Conservation (phyloP, 2,797 vertebrate species). For the Percopsis omiscomaycus region DNA sequence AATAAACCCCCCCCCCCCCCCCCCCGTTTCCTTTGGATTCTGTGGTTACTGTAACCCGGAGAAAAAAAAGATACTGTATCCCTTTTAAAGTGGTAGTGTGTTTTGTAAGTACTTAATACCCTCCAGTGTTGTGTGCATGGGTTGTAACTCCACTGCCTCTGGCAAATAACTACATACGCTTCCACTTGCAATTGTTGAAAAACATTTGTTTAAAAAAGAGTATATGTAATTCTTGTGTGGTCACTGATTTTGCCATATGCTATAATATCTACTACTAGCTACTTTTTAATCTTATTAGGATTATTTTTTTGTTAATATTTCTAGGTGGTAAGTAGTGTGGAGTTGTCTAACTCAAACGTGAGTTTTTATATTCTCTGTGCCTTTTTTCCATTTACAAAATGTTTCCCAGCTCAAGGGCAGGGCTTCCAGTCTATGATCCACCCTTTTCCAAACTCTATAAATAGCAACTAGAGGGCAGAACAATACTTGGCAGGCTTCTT, state of each 20-base stretch:
- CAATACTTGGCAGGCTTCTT: constrained; percentile 57
- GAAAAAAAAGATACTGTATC: neutral
- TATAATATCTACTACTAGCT: neutral
- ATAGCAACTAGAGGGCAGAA: constrained; percentile 66
- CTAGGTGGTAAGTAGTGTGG: no score
- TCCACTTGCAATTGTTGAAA: no score
- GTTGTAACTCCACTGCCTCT: no score
- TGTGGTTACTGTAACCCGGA: constrained; percentile 22
- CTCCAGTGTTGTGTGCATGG: no score
- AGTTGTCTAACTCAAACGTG: no score
- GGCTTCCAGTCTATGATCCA: constrained; percentile 53
- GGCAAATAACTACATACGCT: no score
- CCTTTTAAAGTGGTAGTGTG: no score
- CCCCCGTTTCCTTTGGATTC: constrained; percentile 68
- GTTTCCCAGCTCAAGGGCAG: constrained; percentile 49
- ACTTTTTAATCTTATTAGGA: neutral
- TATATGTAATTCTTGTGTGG: no score
- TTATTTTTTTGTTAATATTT: neutral
- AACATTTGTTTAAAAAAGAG: no score
- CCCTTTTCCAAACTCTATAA: constrained; percentile 70
- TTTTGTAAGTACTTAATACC: no score
- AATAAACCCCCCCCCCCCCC: no score
- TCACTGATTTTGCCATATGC: neutral
- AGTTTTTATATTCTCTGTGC: constrained; percentile 15
- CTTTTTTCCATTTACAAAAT: constrained; percentile 40